Evolutionary conservation across 2,797 vertebrate genomes (phyloP), one percentile per base, ranked within the genome.

Genomic region (Pipistrellus pygmaeus): DNA sequence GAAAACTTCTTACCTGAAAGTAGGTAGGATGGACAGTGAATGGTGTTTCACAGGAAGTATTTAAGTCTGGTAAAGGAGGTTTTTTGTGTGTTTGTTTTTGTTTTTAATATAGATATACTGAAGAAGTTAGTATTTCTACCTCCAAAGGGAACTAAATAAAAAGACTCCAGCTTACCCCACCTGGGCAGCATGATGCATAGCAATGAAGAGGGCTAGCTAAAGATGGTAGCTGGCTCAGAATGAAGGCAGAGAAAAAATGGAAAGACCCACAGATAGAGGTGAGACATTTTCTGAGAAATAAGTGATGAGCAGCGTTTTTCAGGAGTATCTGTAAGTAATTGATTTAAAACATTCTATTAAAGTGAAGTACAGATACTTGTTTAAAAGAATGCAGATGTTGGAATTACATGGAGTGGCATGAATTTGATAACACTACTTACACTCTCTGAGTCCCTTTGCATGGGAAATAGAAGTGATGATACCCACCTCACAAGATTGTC

Each of bases 351-450:
- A 35, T 15, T 1, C n/a, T 57, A 20, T 90, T 53, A 60, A 38
- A 23, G 13, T 55, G 57, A 89, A 80, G 12, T 32, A 41, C 18
- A 5, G 32, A 75, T 75, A 76, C 38, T 1, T 75, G 3, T 82
- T 75, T n/a, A 69, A 73, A 85, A 84, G n/a, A 71, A 73, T 13
- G 55, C 6, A 35, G 30, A 53, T 68, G n/a, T 82, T 62, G 6
- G 7, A 73, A 85, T 57, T 62, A 77, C 2, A 11, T 48, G 35
- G 18, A 76, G 41, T 18, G 1, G 12, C 25, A 25, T 71, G 21
- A n/a, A 91, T 91, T 66, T 77, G 53, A 81, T 62, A n/a, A 93
- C 35, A 76, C 76, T 80, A 68, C 18, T 68, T 86, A 77, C 80
- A 84, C 38, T 84, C 32, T 55, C 32, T 64, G 21, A 72, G 25